Base-by-base conservation (phyloP, 2,797 vertebrate species). In the Octomys mimax region DNA sequence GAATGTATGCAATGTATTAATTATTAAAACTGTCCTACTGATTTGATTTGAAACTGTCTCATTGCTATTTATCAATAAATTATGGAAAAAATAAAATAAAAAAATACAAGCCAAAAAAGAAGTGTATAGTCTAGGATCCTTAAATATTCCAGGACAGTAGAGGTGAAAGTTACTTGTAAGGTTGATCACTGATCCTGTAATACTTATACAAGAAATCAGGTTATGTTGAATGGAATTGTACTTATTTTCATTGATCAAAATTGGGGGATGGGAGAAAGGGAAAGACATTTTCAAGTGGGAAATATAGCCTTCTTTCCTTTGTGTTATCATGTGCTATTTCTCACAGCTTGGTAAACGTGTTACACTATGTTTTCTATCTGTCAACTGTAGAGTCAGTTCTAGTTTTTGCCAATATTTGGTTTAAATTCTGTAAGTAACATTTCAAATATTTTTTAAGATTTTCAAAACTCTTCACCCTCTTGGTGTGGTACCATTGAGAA, bases 191-290 rank as follows among this genome's bases (percentile, higher is more conserved):
- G 11, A 1, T 57, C 36, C 54, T 54, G 11, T 18, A 14, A 0
- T 59, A 16, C n/a, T 57, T 77, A 59, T 31, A 46, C 46, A 46
- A 75, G 54, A n/a, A 78, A 66, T 84, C 70, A 89, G 36, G 22
- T 11, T n/a, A 89, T 16, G 22, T 94, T 83, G 68, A 94, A 33
- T 19, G 28, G 71, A 57, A 79, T 5, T 14, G 70, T 1, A 79
- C n/a, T 90, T 79, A 52, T 46, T 91, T 94, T 70, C 52, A 78
- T 79, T 85, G 26, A 42, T 91, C 46, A 54, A 54, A 52, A 71
- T 73, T 54, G 6, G 1, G 1, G 71, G 1, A 1, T n/a, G n/a
- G 0, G 10, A 73, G 36, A 73, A 31, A 80, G 2, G 28, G 28
- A 36, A 39, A 86, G 7, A 64, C 5, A 71, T 71, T 18, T 71